Evolutionary conservation across 2,888 invertebrate species (phyloP).

Genomic region (Caradrina kadenii): DNA sequence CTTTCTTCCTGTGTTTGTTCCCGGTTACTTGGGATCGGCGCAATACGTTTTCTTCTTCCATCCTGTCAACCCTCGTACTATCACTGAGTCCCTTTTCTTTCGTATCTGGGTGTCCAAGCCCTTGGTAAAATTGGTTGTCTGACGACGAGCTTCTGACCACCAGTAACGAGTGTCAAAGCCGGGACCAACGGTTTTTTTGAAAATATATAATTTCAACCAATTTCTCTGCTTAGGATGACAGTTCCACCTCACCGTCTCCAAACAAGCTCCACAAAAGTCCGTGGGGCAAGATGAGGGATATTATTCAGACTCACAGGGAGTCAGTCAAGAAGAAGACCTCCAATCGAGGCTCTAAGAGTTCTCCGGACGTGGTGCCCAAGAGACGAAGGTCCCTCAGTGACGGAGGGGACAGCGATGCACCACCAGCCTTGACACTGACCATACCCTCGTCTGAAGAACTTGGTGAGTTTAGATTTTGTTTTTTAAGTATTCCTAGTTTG

Average conservation of each 20-base stretch:
- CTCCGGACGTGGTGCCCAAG: constrained; percentile 81
- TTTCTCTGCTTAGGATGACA: constrained; percentile 81
- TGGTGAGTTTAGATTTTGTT: constrained; percentile 70
- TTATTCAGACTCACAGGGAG: constrained; percentile 93
- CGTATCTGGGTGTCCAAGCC: no score
- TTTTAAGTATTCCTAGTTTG: background rate
- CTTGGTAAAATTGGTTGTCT: no score
- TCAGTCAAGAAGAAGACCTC: constrained; percentile 91
- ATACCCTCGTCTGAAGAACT: constrained; percentile 92
- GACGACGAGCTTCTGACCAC: no score
- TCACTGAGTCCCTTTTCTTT: no score
- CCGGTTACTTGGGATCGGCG: no score
- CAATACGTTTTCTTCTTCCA: no score
- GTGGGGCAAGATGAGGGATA: constrained; percentile 95
- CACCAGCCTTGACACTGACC: constrained; percentile 90
- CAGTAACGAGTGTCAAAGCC: no score
- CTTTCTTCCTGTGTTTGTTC: no score
- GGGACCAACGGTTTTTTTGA: no score
- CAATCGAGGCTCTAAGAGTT: constrained; percentile 81
- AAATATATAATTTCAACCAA: no score
- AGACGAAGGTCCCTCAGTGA: constrained; percentile 86
- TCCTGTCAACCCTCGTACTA: no score
- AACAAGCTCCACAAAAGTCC: constrained; percentile 92
- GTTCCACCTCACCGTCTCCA: constrained; percentile 87
- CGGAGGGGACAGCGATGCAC: constrained; percentile 86